Conservation (phyloP, 2,113 vertebrate species). For the Grus americana region DNA sequence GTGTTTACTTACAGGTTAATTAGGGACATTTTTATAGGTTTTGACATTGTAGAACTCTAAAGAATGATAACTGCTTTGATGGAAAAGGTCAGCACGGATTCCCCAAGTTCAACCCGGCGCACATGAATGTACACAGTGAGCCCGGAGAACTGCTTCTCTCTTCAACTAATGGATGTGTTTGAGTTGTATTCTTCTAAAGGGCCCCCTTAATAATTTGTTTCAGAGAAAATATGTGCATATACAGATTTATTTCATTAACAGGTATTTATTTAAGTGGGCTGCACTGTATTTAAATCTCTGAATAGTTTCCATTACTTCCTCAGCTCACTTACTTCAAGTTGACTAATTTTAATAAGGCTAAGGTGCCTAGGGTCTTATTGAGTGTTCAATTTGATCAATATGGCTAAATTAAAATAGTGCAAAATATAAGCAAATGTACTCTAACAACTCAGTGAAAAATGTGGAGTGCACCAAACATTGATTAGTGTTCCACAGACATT, state of each 20-base stretch:
- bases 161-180: conserved; percentile 38
- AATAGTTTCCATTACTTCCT: conserved; percentile 80
- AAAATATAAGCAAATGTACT: conserved; percentile 83
- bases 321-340: conserved; percentile 79
- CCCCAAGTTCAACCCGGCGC: conserved; percentile 25
- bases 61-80: not conserved
- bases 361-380: conserved; percentile 83
- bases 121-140: not conserved
- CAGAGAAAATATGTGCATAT: conserved; percentile 73
- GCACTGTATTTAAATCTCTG: conserved; percentile 77
- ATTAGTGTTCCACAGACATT: conserved; percentile 60
- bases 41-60: not conserved
- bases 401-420: conserved; percentile 83
- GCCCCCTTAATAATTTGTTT: conserved; percentile 68
- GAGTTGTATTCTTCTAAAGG: conserved; percentile 48
- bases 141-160: not conserved
- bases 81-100: conserved; percentile 18
- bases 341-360: conserved; percentile 85
- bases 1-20: conserved; percentile 27
- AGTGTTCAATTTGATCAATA: conserved; percentile 84
- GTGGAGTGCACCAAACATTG: conserved; percentile 70
- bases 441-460: conserved; percentile 83
- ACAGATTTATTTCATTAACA: conserved; percentile 82
- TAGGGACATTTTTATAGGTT: conserved; percentile 4
- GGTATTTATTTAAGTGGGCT: conserved; percentile 81